Conservation (phyloP, 2,888 invertebrate species). For the Neoaliturus tenellus region DNA sequence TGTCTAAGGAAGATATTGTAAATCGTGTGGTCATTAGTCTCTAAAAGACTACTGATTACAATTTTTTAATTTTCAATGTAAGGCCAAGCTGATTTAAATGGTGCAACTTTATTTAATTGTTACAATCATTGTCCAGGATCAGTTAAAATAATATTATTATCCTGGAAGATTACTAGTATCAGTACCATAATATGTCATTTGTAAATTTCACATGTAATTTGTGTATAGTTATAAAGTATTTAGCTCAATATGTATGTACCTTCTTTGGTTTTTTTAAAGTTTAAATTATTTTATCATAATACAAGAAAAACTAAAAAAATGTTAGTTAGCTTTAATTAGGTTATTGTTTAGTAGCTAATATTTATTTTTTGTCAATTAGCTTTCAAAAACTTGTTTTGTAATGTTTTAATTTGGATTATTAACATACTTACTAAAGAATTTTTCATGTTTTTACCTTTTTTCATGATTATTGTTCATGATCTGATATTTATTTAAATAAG, state of each 20-base stretch:
- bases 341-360: background rate
- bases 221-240: background rate
- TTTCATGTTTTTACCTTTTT: too few relatives aligned
- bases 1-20: background rate
- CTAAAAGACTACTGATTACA: too few relatives aligned
- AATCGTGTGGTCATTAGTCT: too few relatives aligned
- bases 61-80: too few relatives aligned
- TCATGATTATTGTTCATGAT: too few relatives aligned
- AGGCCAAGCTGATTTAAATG: too few relatives aligned
- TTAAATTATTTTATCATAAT: background rate
- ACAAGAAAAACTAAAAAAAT: background rate
- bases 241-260: constrained; percentile 14
- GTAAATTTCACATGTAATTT: constrained; percentile 19
- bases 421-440: too few relatives aligned
- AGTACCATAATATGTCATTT: background rate
- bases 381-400: background rate
- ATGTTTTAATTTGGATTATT: too few relatives aligned
- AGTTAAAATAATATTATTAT: background rate
- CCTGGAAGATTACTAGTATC: background rate
- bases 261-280: background rate
- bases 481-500: too few relatives aligned
- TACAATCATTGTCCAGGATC: too few relatives aligned
- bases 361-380: background rate
- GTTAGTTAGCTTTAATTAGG: background rate
- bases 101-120: too few relatives aligned